Conservation (phyloP, 2,888 invertebrate genomes). For the Noctua comes region DNA sequence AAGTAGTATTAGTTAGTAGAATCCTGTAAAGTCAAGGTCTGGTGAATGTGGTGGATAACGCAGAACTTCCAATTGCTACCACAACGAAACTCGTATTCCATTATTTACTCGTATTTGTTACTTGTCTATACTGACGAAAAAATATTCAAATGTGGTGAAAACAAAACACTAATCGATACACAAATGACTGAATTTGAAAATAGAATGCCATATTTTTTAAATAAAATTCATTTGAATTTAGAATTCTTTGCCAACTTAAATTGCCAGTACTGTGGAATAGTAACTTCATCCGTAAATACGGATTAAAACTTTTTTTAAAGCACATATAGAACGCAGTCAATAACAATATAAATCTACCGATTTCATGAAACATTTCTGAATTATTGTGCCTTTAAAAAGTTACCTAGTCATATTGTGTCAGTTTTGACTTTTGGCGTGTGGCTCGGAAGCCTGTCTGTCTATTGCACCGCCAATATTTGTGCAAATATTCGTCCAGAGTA, state of each 20-base stretch:
- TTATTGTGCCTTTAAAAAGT: neutral
- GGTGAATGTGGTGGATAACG: too few species aligned
- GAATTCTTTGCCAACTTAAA: neutral
- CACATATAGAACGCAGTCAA: neutral
- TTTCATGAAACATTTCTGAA: neutral
- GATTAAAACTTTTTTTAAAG: neutral
- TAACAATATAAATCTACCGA: neutral
- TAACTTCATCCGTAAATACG: neutral
- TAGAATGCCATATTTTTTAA: neutral
- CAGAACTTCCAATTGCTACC: too few species aligned
- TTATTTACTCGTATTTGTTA: neutral
- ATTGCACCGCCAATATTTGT: conserved; percentile 13
- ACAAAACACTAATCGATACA: neutral
- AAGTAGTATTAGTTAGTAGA: too few species aligned
- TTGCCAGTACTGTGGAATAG: too few species aligned
- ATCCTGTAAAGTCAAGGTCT: too few species aligned
- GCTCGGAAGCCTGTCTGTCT: conserved; percentile 22
- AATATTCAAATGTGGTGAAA: neutral
- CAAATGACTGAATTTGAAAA: neutral
- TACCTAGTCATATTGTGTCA: conserved; percentile 11
- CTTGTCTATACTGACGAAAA: neutral
- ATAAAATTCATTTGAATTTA: neutral
- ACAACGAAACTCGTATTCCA: neutral
- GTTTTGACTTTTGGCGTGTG: conserved; percentile 28
- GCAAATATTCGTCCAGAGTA: neutral